A percentile compares a stretch with the other conserved stretches of the same genome.
These are phyloP conservation scores for Lasioglossum baleicum DNA, from an alignment of 1,140 invertebrate genomes.

Conservation along the genomic window DNA sequence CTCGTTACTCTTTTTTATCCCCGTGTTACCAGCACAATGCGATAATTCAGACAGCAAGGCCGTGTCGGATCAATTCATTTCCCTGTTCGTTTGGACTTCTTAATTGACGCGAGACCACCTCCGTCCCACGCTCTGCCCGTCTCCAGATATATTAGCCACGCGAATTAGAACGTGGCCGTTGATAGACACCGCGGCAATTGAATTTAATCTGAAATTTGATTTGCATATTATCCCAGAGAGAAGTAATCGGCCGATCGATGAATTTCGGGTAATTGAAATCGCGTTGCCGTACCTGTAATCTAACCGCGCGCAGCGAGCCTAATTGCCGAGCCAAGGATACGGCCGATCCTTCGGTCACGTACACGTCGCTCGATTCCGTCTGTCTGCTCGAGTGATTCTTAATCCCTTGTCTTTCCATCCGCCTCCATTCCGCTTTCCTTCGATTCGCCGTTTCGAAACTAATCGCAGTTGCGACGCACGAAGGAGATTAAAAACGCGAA, in stretches of 20 bases:
- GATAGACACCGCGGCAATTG: conserved; percentile 29
- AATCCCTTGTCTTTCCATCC: no score
- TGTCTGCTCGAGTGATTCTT: no score
- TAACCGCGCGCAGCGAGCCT: not conserved
- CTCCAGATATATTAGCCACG: not conserved
- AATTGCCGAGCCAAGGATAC: conserved; percentile 6
- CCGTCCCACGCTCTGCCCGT: no score
- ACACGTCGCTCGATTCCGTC: no score
- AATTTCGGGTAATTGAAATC: conserved; percentile 36
- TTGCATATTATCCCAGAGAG: conserved; percentile 36
- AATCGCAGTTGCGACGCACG: no score
- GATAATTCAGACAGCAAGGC: conserved; percentile 2
- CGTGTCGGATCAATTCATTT: not conserved
- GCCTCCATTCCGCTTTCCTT: no score
- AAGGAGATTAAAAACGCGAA: no score
- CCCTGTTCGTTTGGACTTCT: not conserved
- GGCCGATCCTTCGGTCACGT: not conserved
- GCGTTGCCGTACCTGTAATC: conserved; percentile 20
- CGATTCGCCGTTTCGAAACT: no score
- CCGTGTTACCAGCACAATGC: no score
- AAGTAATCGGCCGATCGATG: conserved; percentile 37
- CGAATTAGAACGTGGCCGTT: conserved; percentile 25
- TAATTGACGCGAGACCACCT: not conserved
- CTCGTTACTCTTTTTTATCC: conserved; percentile 16
- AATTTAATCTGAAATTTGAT: conserved; percentile 30